Evolutionary conservation across 2,113 vertebrate species (phyloP).

Genomic region (Craseonycteris thonglongyai): DNA sequence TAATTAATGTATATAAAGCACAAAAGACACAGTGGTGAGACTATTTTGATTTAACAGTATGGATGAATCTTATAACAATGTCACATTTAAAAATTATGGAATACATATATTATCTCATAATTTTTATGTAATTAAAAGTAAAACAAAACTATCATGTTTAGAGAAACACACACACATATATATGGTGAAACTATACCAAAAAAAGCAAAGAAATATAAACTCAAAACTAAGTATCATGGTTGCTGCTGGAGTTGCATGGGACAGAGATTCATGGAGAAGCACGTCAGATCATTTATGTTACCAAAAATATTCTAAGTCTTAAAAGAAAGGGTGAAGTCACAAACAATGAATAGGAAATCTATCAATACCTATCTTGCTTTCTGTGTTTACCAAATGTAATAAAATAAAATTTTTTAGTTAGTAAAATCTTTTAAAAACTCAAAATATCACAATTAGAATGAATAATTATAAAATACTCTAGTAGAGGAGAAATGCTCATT

Average conservation of each 20-base stretch:
- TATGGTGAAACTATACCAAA: neutral
- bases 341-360: neutral
- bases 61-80: neutral
- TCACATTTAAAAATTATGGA: neutral
- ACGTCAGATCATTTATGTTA: neutral
- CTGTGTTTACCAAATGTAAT: neutral
- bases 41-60: neutral
- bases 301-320: neutral
- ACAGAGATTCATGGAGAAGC: neutral
- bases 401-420: neutral
- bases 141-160: neutral
- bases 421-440: neutral
- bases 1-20: neutral
- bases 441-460: neutral
- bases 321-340: neutral
- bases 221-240: neutral
- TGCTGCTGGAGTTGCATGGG: neutral
- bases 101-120: too few species aligned
- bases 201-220: neutral
- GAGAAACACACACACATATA: neutral
- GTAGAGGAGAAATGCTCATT: neutral
- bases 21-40: neutral
- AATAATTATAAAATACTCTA: neutral
- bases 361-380: neutral
- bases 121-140: too few species aligned